Evolutionary conservation across 1,140 invertebrate species (phyloP), one percentile per base, ranked within the genome.

Genomic region (Conus betulinus): DNA sequence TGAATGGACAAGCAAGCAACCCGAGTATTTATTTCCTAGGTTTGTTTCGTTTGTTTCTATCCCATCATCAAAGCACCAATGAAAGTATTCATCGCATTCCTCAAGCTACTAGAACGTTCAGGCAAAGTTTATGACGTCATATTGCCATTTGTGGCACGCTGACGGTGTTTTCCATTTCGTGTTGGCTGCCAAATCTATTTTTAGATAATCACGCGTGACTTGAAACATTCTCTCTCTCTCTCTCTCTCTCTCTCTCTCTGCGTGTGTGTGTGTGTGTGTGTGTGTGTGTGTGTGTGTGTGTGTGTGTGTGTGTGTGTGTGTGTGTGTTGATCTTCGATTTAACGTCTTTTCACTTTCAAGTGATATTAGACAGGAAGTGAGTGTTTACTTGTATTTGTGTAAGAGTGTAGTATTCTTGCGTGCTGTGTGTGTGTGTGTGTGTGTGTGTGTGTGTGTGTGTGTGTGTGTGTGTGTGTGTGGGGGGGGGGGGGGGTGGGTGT

Each of bases 241-340:
- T 25, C 5, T 52, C 53, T 53, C 51, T 3, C 53, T 53, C 51
- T 2, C 13, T 3, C 13, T 53, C 8, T 81, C 3, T 81, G 15
- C 1, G 79, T 81, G 79, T 81, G 79, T 81, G 51, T 53, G 79
- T 81, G 79, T 81, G 78, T 52, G 78, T 81, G 78, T 53, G 78
- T 53, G 51, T 53, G 51, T 5, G 27, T 5, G 5, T 5, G 27
- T 20, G 3, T 20, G 5, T 20, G 15, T 71, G 17, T 81, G 51
- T 53, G 78, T 81, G 51, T 53, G 51, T 53, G 78, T 53, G 74
- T 51, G 78, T 81, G 51, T 23, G 78, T 81, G 78, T 53, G 78
- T 81, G 51, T 81, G 11, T 17, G 67, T 57, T 13, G 55, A 57
- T 57, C 13, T 57, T n/a, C n/a, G n/a, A n/a, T n/a, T n/a, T n/a